Conservation (phyloP, 2,888 invertebrate species). For the Agrochola circellaris region DNA sequence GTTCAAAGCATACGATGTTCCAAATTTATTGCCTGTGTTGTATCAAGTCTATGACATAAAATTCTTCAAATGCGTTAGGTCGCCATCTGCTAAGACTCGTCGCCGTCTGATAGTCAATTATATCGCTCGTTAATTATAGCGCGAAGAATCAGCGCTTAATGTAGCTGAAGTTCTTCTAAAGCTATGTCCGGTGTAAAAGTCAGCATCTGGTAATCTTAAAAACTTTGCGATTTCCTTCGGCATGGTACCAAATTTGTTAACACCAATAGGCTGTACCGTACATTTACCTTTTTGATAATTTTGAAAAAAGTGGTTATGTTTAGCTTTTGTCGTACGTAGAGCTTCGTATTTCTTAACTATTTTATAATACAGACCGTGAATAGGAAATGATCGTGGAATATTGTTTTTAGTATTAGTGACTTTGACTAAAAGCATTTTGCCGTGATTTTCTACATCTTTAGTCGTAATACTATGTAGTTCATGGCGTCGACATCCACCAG, state of each 20-base stretch:
- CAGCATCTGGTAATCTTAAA: slow-evolving; percentile 26
- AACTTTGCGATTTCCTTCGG: slow-evolving; percentile 35
- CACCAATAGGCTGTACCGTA: slow-evolving; percentile 21
- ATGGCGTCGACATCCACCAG: slow-evolving; percentile 23
- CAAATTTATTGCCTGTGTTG: background rate
- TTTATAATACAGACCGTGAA: slow-evolving; percentile 21
- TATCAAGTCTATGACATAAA: background rate
- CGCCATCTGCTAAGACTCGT: background rate
- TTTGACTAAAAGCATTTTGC: slow-evolving; percentile 13
- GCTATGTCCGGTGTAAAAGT: slow-evolving; percentile 27
- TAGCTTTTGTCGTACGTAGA: slow-evolving; percentile 19
- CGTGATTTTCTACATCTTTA: slow-evolving; percentile 23
- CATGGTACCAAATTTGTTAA: slow-evolving; percentile 27
- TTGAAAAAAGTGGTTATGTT: slow-evolving; percentile 12
- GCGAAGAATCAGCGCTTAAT: background rate
- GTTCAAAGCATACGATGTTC: background rate
- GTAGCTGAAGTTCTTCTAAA: slow-evolving; percentile 21
- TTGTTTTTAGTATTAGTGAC: slow-evolving; percentile 3
- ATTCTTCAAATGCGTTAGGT: background rate
- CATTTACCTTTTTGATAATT: slow-evolving; percentile 29
- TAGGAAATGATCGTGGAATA: slow-evolving; percentile 1
- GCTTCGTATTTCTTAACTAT: slow-evolving; percentile 28
- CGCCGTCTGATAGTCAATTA: background rate
- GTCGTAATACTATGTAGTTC: slow-evolving; percentile 22
- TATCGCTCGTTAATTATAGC: background rate